Evolutionary conservation across 2,888 invertebrate species (phyloP).

Genomic region (Philereme transversata): DNA sequence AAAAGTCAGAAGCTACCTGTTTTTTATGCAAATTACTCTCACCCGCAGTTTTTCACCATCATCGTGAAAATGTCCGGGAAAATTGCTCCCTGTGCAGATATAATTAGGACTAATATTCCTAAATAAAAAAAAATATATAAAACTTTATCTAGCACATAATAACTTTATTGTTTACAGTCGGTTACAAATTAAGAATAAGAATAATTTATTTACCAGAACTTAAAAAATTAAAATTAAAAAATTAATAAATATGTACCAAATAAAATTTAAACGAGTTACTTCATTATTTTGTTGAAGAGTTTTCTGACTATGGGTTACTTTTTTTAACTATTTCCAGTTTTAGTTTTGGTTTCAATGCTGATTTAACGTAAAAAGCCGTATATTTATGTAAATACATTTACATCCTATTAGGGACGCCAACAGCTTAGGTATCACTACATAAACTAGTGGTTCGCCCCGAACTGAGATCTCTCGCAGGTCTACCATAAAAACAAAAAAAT

Average conservation of each 20-base stretch:
- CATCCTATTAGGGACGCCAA: too few relatives aligned
- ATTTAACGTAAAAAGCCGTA: too few relatives aligned
- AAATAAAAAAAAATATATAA: slow-evolving; percentile 84
- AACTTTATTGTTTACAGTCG: slow-evolving; percentile 19
- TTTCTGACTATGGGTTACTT: slow-evolving; percentile 1
- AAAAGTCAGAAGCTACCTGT: background rate
- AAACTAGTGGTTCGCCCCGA: too few relatives aligned
- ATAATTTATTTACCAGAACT: too few relatives aligned
- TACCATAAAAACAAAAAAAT: too few relatives aligned
- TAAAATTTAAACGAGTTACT: slow-evolving; percentile 12
- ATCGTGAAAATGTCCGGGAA: slow-evolving; percentile 73
- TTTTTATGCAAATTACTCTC: slow-evolving; percentile 3
- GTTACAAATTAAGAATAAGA: slow-evolving; percentile 79
- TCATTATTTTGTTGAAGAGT: slow-evolving; percentile 6
- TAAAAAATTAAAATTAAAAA: too few relatives aligned
- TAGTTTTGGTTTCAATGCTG: slow-evolving; percentile 51
- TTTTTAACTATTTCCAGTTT: slow-evolving; percentile 23
- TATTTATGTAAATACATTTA: too few relatives aligned
- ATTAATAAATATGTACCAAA: slow-evolving; percentile 66
- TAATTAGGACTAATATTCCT: slow-evolving; percentile 79
- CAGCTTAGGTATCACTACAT: too few relatives aligned
- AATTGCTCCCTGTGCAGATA: slow-evolving; percentile 72
- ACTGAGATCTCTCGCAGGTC: too few relatives aligned
- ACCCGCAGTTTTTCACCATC: slow-evolving; percentile 74
- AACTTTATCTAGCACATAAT: slow-evolving; percentile 56